A percentile compares a stretch with the other conserved stretches of the same genome.
Conservation (phyloP, 2,888 invertebrate genomes). For the Ferrisia virgata region DNA sequence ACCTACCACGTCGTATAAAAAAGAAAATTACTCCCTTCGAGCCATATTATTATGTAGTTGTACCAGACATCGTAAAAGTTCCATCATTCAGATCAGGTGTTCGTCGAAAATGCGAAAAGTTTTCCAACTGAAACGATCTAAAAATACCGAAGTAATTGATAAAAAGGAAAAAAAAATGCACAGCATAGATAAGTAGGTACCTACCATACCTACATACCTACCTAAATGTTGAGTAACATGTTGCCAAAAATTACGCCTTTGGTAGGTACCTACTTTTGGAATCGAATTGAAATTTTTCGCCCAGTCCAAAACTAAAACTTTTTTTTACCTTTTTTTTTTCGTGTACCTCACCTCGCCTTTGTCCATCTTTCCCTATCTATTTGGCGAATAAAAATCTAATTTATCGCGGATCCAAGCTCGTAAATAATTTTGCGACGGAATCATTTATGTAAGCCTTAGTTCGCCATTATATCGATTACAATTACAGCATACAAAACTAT, state of each 20-base stretch:
- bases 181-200: too few species aligned
- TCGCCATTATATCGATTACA: background rate
- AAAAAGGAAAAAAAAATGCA: background rate
- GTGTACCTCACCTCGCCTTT: background rate
- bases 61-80: background rate
- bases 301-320: background rate
- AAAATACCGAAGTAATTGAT: conserved; percentile 3
- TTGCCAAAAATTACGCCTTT: conserved; percentile 11
- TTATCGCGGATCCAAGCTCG: background rate
- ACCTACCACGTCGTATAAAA: background rate
- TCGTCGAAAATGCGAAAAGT: conserved; percentile 1
- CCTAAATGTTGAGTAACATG: background rate
- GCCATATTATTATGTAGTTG: background rate
- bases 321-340: background rate
- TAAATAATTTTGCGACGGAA: background rate
- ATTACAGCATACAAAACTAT: background rate
- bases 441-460: background rate
- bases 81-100: conserved; percentile 17
- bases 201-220: too few species aligned
- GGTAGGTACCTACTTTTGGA: too few species aligned
- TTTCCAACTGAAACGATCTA: conserved; percentile 3
- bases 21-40: background rate
- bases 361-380: background rate
- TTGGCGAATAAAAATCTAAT: background rate
- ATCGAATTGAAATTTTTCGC: background rate